Base-by-base conservation (phyloP, 2,888 invertebrate species). In the Liopterus haemorrhoidalis region DNA sequence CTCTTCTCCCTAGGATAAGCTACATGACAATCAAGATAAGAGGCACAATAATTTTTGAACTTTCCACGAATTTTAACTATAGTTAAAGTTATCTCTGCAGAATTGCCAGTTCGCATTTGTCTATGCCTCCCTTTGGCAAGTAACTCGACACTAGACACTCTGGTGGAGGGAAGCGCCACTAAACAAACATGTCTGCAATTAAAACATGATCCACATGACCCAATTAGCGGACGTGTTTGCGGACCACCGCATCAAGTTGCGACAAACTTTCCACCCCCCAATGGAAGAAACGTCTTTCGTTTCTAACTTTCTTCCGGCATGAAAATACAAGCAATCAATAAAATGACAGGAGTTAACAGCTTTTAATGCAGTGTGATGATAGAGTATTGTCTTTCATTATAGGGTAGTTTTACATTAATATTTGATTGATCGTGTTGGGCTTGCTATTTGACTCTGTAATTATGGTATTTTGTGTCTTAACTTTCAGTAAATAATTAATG, bases 201-300 rank as follows among this genome's bases (percentile, higher is more conserved):
- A 62, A 62, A 64, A 59, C 59, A 57, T 59, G 61, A 62, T 60
- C 59, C 60, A 57, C 58, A 61, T 63, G 63, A 63, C 63, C 63
- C 60, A 63, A 64, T 64, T 64, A 61, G 59, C 53, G 55, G 54
- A n/a, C 53, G 48, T 60, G 59, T 59, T 61, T 61, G 58, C 51
- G 53, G 53, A 51, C 49, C 52, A 41, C 47, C 33, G 46, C 27
- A 47, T 33, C 47, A 48, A 49, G 43, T 41, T 28, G 30, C 47
- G 49, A 45, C 49, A 40, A 20, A 41, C 43, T 32, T 20, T 22
- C 3, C 8, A 8, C 31, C 22, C 22, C 22, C 22, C 8, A 22
- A 22, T 9, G 22, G 6, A 8, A 5, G 22, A 8, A 22, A 5
- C 22, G 6, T 9, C 8, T 5, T 6, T 6, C 8, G 22, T 6